Evolutionary conservation across 2,888 invertebrate genomes (phyloP).

Genomic region (Malthinus seriepunctatus): DNA sequence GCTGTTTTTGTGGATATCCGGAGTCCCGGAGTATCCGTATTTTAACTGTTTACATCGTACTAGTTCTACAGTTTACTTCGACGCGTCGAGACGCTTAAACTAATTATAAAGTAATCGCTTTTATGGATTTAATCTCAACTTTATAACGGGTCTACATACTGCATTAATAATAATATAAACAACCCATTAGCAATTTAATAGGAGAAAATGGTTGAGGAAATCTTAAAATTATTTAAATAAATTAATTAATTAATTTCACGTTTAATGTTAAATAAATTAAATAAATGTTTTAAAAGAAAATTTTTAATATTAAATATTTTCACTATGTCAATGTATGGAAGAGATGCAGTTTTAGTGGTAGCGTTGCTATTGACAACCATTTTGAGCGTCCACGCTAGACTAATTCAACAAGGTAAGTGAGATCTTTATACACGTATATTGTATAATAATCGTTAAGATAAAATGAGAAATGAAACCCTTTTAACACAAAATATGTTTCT

Average conservation of each 20-base stretch:
- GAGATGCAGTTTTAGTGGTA: conserved; percentile 25
- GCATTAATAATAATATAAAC: too few relatives aligned
- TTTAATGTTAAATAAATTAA: too few relatives aligned
- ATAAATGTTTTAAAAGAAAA: too few relatives aligned
- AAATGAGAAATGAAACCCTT: too few relatives aligned
- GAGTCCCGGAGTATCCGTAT: conserved; percentile 23
- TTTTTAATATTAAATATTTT: conserved; percentile 7
- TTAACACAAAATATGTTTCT: neutral
- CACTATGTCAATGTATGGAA: conserved; percentile 17
- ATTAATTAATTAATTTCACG: neutral
- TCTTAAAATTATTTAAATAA: conserved; percentile 1
- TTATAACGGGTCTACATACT: neutral
- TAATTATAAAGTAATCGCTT: too few relatives aligned
- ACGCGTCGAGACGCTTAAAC: conserved; percentile 19
- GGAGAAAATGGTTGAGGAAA: neutral
- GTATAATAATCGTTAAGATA: neutral
- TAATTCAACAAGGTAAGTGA: conserved; percentile 35
- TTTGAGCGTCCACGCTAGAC: conserved; percentile 32
- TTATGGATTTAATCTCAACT: neutral
- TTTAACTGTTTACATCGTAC: conserved; percentile 33
- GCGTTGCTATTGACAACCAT: conserved; percentile 32
- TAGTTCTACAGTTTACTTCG: conserved; percentile 29
- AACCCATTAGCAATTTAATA: too few relatives aligned
- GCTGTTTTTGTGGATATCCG: conserved; percentile 28
- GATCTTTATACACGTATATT: conserved; percentile 15